phyloP scores from a whole-genome alignment of 2,113 vertebrate species.

The Cheirogaleus medius region DNA sequence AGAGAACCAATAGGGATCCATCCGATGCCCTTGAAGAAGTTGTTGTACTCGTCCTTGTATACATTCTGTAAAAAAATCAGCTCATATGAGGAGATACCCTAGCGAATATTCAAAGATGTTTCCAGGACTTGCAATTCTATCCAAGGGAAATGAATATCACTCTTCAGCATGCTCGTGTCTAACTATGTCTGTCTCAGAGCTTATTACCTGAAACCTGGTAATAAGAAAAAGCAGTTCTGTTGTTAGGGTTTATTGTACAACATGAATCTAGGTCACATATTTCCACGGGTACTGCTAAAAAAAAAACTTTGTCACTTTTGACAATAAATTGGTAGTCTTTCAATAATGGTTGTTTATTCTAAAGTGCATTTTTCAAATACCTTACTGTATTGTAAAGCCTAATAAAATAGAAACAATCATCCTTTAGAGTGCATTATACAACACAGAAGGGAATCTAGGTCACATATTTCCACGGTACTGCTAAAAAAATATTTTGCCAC shows the following conservation, averaged over 20 bases:
- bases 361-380: neutral
- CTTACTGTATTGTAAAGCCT: neutral
- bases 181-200: neutral
- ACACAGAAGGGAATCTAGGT: conserved; percentile 34
- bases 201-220: neutral
- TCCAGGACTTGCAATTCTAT: neutral
- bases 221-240: neutral
- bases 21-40: conserved; percentile 86
- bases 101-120: neutral
- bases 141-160: neutral
- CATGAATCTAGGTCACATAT: conserved; percentile 41
- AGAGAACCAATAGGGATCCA: conserved; percentile 87
- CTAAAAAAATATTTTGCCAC: neutral
- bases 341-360: neutral
- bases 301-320: neutral
- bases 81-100: neutral
- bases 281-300: neutral
- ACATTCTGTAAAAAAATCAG: conserved; percentile 80
- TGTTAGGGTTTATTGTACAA: neutral
- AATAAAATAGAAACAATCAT: neutral
- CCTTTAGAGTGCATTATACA: neutral
- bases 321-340: neutral
- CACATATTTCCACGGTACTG: neutral
- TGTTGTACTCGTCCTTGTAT: conserved; percentile 87
- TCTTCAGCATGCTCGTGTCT: neutral